Evolutionary conservation across 2,888 invertebrate genomes (phyloP).

Genomic region (Aporophyla nigra): DNA sequence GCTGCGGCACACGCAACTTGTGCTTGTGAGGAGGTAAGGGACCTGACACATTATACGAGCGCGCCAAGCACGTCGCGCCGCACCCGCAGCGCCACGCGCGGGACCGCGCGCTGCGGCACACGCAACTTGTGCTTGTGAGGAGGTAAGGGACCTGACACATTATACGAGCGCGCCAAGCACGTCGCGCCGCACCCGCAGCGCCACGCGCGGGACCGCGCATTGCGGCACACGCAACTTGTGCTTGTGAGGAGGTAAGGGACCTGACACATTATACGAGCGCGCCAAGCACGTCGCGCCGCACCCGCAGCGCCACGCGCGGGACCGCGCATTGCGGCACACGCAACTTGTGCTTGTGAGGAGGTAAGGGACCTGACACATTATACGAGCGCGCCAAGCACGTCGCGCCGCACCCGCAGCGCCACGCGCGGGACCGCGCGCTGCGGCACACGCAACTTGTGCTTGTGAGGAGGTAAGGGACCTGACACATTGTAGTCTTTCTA

Average conservation of each 20-base stretch:
- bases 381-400: slow-evolving; percentile 95
- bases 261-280: slow-evolving; percentile 94
- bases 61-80: slow-evolving; percentile 94
- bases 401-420: slow-evolving; percentile 90
- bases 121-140: slow-evolving; percentile 91
- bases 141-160: slow-evolving; percentile 73
- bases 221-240: slow-evolving; percentile 85
- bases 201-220: slow-evolving; percentile 71
- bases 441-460: slow-evolving; percentile 85
- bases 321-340: slow-evolving; percentile 74
- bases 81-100: slow-evolving; percentile 79
- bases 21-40: slow-evolving; percentile 88
- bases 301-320: slow-evolving; percentile 48
- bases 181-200: slow-evolving; percentile 92
- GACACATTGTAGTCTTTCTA: neutral
- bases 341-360: slow-evolving; percentile 91
- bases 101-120: slow-evolving; percentile 73
- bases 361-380: too few species aligned
- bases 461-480: slow-evolving; percentile 85
- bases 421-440: slow-evolving; percentile 71
- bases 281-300: slow-evolving; percentile 95
- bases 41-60: too few species aligned
- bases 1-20: slow-evolving; percentile 81
- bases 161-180: slow-evolving; percentile 95
- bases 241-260: slow-evolving; percentile 85